These are phyloP conservation scores for Papilio polytes DNA, from an alignment of 1,140 invertebrate species.

Conservation along the genomic window DNA sequence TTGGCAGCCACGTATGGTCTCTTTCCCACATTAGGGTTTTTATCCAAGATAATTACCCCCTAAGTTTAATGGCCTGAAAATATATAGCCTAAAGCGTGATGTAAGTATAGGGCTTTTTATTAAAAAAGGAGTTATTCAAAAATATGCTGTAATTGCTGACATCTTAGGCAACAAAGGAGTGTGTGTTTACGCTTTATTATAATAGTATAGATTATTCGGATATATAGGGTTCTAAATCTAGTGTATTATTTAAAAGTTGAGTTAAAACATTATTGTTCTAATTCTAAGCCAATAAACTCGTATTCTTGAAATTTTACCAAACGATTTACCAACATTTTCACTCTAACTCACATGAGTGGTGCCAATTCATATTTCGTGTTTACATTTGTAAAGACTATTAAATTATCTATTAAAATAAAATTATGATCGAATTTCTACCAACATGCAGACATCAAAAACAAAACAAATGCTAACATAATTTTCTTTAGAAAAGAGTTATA, in stretches of 20 bases:
- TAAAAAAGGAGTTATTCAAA: too few species aligned
- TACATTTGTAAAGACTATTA: conserved; percentile 27
- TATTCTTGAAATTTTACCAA: background rate
- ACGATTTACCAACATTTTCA: background rate
- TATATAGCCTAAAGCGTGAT: too few species aligned
- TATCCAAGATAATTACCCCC: too few species aligned
- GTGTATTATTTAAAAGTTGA: background rate
- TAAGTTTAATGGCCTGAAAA: too few species aligned
- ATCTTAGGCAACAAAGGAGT: too few species aligned
- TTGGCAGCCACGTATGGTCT: too few species aligned
- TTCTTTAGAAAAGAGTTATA: background rate
- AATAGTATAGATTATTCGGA: too few species aligned
- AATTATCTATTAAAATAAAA: conserved; percentile 29
- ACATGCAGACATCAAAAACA: conserved; percentile 27
- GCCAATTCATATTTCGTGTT: conserved; percentile 28
- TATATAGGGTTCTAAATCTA: background rate
- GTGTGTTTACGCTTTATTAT: too few species aligned
- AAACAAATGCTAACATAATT: conserved; percentile 12
- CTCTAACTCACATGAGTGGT: background rate
- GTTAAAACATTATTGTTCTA: background rate
- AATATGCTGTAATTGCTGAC: too few species aligned
- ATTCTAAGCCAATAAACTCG: background rate
- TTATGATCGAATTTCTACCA: conserved; percentile 3
- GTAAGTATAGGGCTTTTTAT: too few species aligned
- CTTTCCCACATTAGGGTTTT: too few species aligned